A percentile compares a stretch with the other conserved stretches of the same genome.
phyloP scores from a whole-genome alignment of 92 coral and sea anemone genomes.

The Anthopleura xanthogrammica region DNA sequence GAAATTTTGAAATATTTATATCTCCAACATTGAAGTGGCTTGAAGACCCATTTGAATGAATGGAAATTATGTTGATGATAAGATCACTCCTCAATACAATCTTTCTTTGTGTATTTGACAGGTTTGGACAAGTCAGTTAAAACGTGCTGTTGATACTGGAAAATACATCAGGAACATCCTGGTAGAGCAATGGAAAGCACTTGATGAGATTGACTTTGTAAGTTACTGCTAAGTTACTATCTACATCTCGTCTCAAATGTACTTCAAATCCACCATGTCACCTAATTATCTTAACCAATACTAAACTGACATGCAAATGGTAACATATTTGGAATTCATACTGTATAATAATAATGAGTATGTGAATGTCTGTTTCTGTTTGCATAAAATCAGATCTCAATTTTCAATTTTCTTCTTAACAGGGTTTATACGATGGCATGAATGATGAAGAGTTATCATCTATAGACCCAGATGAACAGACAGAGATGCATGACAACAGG shows the following conservation, averaged over 20 bases:
- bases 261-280: too few species aligned
- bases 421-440: slow-evolving; percentile 93
- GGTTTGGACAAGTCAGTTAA: slow-evolving; percentile 99
- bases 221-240: background rate
- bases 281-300: background rate
- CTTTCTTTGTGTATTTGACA: background rate
- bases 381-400: background rate
- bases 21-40: too few species aligned
- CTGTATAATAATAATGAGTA: too few species aligned
- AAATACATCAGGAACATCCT: slow-evolving; percentile 66
- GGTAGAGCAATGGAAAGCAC: slow-evolving; percentile 93
- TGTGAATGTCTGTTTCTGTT: background rate
- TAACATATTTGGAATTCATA: background rate
- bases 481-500: slow-evolving; percentile 67
- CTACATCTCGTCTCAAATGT: background rate
- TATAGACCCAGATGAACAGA: slow-evolving; percentile 81
- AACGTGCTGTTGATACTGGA: slow-evolving; percentile 81
- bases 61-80: too few species aligned
- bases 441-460: slow-evolving; percentile 70
- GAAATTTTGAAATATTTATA: too few species aligned
- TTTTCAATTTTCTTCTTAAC: background rate
- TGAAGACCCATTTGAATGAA: too few species aligned
- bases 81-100: too few species aligned
- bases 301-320: background rate
- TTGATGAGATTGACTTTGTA: slow-evolving; percentile 93